Base-by-base conservation (phyloP, 2,113 vertebrate genomes). In the Ceyx margarethae region DNA sequence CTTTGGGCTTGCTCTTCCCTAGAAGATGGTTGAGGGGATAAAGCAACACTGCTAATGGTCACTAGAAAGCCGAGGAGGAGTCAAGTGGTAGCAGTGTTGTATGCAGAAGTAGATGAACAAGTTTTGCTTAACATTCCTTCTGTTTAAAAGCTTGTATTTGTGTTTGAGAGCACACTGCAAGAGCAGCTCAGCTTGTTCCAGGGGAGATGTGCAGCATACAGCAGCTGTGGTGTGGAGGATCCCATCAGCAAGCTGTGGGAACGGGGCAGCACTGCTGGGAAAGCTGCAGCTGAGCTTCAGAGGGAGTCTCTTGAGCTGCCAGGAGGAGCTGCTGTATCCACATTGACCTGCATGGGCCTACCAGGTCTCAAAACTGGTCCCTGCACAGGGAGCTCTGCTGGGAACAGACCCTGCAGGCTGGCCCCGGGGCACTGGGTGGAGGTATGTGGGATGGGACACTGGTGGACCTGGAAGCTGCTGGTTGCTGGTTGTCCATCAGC, bases 301-400 rank as follows among this genome's bases (percentile, higher is more conserved):
- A 15, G 19, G 53, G 35, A 64, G 7, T 17, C 29, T 64, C 35
- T 31, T 28, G 79, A 54, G 31, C 40, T 2, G 3, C 3, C 45
- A 13, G 4, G 9, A 31, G 19, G 50, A 62, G 29, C 61, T 69
- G 15, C 15, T 43, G 26, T 71, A 56, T 78, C 45, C 56, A 28
- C 4, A 1, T 46, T 0, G 0, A 25, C 45, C 22, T 54, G 23
- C 8, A 0, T 3, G 17, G 25, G 10, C 23, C 42, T 74, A 35
- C 26, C 22, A 21, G 33, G 22, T 62, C 46, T 64, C 2, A 2
- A 13, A 72, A 42, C 6, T 3, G 2, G 45, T 65, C 19, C 9
- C 75, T 2, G 5, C 0, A 4, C 21, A 18, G 74, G 40, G 17
- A 50, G 11, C 43, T 64, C 14, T 85, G 75, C 48, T 54, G 54